Evolutionary conservation across 2,797 vertebrate species (phyloP), one percentile per base, ranked within the genome.

Genomic region (Galagoides demidoff): DNA sequence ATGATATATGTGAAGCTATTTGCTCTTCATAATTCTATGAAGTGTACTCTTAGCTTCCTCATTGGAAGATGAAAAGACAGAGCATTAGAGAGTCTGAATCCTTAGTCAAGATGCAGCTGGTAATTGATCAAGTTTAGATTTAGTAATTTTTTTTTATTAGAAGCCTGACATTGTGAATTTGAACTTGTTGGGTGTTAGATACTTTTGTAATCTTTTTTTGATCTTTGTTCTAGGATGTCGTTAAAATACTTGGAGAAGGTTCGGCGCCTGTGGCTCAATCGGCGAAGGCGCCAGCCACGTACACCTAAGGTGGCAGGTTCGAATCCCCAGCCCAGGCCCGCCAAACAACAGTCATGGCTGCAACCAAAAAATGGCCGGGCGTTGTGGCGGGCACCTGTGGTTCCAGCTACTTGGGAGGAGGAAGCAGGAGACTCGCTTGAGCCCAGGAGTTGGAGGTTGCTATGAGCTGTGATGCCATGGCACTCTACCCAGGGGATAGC

Each of bases 141-240:
- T 66, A 27, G 13, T 55, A 6, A 43, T 59, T 83, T 43, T 43
- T n/a, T 78, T 94, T 70, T 34, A 68, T 43, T 85, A 14, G 8
- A 95, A 94, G 49, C 22, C 27, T 79, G 19, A 73, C 5, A 57
- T 2, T 76, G 34, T 39, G 25, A 57, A 90, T 94, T 96, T 96
- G 83, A 94, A 74, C 29, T 68, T 84, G 55, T 37, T 83, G 13
- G 20, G 5, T 45, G 3, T 17, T 89, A 6, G 9, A 81, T 91
- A 55, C 39, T 61, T 73, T 90, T 70, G 4, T 49, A 37, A 86
- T 81, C 25, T 81, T 94, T 71, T 95, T 23, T 73, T 92, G 61
- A 83, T 34, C 19, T 78, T 71, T 90, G 34, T 78, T 61, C 37
- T 57, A 25, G 7, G 57, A 74, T 34, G 4, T 34, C 68, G 25